A percentile compares a stretch with the other conserved stretches of the same genome.
Evolutionary conservation across 2,113 vertebrate species (phyloP).

Genomic region (Rattus rattus): DNA sequence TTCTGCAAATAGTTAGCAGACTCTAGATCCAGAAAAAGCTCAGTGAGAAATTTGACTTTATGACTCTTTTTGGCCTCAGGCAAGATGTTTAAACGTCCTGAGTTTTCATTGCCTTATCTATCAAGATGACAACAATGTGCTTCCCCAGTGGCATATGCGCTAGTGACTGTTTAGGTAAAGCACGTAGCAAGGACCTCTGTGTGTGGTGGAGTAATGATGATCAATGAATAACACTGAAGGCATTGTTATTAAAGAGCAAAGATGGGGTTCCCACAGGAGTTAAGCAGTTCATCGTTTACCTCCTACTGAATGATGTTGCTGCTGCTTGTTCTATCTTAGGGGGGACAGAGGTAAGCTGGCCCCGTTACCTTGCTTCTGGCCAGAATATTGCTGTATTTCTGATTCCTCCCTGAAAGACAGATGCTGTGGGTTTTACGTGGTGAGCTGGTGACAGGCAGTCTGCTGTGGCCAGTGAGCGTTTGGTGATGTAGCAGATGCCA

Average conservation of each 20-base stretch:
- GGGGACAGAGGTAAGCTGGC: not conserved
- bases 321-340: not conserved
- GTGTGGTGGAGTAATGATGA: not conserved
- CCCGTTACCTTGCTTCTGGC: not conserved
- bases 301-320: not conserved
- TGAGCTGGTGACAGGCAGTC: not conserved
- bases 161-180: not conserved
- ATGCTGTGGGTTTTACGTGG: not conserved
- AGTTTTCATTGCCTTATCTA: not conserved
- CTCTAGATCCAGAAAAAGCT: conserved; percentile 7
- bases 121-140: not conserved
- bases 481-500: not conserved
- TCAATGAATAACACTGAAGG: not conserved
- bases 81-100: not conserved
- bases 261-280: fast-evolving
- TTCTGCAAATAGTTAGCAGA: not conserved
- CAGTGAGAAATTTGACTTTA: conserved; percentile 11
- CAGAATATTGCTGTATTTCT: not conserved
- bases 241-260: not conserved
- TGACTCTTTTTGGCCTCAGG: not conserved
- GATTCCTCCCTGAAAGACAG: not conserved
- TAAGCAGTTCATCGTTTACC: not conserved
- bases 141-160: not conserved
- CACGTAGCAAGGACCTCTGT: not conserved
- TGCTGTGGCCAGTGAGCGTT: not conserved